A percentile compares a stretch with the other conserved stretches of the same genome.
phyloP scores from a whole-genome alignment of 2,113 vertebrate species.

The Mastomys coucha region DNA sequence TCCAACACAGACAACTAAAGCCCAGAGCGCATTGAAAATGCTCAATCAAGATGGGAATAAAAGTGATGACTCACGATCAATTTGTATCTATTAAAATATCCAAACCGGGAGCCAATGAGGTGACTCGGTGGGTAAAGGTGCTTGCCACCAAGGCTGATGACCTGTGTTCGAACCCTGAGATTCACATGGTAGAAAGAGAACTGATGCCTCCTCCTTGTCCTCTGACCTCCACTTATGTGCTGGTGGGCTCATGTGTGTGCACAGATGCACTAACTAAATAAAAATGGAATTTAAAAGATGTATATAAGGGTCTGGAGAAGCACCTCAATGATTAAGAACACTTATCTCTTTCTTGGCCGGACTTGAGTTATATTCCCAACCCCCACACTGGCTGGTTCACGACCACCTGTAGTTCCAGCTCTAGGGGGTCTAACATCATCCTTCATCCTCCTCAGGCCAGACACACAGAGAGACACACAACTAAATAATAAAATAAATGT shows the following conservation, averaged over 20 bases:
- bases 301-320: not conserved
- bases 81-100: conserved; percentile 22
- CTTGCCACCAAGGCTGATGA: not conserved
- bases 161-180: not conserved
- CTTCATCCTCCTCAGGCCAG: not conserved
- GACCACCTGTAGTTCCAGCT: not conserved
- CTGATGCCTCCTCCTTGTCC: not conserved
- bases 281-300: not conserved
- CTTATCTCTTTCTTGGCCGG: not conserved
- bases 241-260: not conserved
- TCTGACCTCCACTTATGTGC: not conserved
- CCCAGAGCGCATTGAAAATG: not conserved
- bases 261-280: not conserved
- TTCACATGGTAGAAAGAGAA: not conserved
- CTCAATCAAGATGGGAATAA: not conserved
- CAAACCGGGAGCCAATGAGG: not conserved
- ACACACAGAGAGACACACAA: not conserved
- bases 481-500: not conserved
- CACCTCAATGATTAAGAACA: not conserved
- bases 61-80: not conserved
- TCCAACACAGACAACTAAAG: conserved; percentile 16
- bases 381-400: not conserved
- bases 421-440: not conserved
- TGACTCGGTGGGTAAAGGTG: not conserved
- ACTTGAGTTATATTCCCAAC: not conserved